Evolutionary conservation across 1,140 invertebrate genomes (phyloP), one percentile per base, ranked within the genome.

Genomic region (Grapholita molesta): DNA sequence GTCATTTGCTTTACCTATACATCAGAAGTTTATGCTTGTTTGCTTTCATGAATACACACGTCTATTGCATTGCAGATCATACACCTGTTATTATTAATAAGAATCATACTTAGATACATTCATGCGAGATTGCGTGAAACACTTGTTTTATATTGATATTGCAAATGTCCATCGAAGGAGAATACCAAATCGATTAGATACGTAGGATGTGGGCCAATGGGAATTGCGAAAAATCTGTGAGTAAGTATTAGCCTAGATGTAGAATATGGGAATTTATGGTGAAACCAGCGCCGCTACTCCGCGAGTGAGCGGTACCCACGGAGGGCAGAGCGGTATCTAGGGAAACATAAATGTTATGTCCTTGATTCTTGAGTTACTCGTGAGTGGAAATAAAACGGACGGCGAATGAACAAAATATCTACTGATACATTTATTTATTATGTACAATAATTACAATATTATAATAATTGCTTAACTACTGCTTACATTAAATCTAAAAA

Each of bases 141-240:
- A 38, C 12, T 6, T 21, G 18, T 48, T 48, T 21, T 48, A 7
- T 48, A 48, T 21, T 21, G 42, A 21, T 48, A 21, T 48, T 48
- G 15, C 42, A 48, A 48, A 48, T 48, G 42, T 48, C 15, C 7
- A 48, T 48, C 15, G 8, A 48, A 21, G 0, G 38, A 48, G 42
- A 48, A 5, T n/a, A 28, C 53, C 53, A 55, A 61, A 61, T 61
- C 55, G 55, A 61, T 61, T 61, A 61, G 55, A 61, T 8, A 61
- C 55, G 24, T 15, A 28, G 55, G 25, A 61, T 61, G 55, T 61
- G 28, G 55, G 24, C 55, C 55, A 61, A 61, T 23, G n/a, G 55
- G 24, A 61, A 18, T 61, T 61, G 55, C 55, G 55, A 61, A 30
- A 57, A 61, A 30, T 28, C 24, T 61, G 25, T 4, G 55, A 61